These are phyloP conservation scores for Emydocephalus ijimae DNA, from an alignment of 2,113 vertebrate species.

Conservation along the genomic window DNA sequence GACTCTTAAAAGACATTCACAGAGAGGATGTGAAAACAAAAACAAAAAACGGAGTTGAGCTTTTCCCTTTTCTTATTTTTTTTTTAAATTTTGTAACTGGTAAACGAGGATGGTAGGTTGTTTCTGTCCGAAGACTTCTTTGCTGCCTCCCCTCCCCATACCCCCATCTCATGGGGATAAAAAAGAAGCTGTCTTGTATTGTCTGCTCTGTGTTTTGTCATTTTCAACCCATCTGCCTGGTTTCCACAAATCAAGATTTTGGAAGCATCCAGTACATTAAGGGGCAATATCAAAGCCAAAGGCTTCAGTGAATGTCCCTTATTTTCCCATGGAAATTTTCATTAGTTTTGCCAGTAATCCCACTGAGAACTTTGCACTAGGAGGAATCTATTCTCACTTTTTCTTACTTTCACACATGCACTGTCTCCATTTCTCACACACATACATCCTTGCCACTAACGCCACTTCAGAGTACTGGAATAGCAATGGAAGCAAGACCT, in stretches of 20 bases:
- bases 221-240: conserved; percentile 5
- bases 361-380: conserved; percentile 54
- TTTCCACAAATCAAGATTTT: conserved; percentile 12
- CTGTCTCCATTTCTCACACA: background rate
- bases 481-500: background rate
- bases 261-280: background rate
- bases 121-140: conserved; percentile 54
- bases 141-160: conserved; percentile 26
- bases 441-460: background rate
- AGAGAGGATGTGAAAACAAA: background rate
- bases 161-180: background rate
- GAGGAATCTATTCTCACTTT: conserved; percentile 31
- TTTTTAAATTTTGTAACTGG: conserved; percentile 59
- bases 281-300: background rate
- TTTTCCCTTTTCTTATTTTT: conserved; percentile 32
- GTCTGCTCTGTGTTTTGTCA: conserved; percentile 7
- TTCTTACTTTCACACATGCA: background rate
- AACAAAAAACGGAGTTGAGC: conserved; percentile 52
- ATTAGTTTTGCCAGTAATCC: background rate
- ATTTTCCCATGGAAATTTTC: background rate
- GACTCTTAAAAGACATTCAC: conserved; percentile 31
- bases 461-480: conserved; percentile 33
- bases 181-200: conserved; percentile 30
- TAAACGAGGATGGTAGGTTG: conserved; percentile 63
- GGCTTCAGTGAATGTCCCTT: conserved; percentile 17